Percentiles rank a stretch among this genome's conserved stretches.
phyloP scores from a whole-genome alignment of 2,888 invertebrate species.

The Thumatha senex region DNA sequence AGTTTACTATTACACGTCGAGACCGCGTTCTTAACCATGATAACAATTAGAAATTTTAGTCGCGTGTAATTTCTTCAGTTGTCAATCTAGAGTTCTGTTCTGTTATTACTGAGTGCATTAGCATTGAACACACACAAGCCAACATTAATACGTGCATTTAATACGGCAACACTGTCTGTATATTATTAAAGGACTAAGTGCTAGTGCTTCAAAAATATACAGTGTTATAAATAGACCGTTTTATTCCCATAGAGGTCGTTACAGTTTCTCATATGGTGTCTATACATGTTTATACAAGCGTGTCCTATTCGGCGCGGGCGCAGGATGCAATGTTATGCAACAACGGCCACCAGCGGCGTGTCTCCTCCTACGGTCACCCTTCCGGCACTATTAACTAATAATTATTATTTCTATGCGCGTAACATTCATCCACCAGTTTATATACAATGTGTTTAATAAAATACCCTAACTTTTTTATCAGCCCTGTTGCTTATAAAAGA shows the following conservation, averaged over 20 bases:
- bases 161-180: background rate
- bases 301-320: constrained; percentile 19
- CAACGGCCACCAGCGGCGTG: constrained; percentile 48
- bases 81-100: too few relatives aligned
- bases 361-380: constrained; percentile 47
- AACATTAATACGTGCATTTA: too few relatives aligned
- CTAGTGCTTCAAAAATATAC: background rate
- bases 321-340: constrained; percentile 59
- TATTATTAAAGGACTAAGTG: background rate
- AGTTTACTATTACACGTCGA: too few relatives aligned
- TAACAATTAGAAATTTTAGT: too few relatives aligned
- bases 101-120: too few relatives aligned
- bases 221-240: background rate
- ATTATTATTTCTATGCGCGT: constrained; percentile 19
- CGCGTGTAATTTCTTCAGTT: too few relatives aligned
- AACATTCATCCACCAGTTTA: constrained; percentile 5
- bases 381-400: constrained; percentile 43
- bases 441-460: constrained; percentile 2
- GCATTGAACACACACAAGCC: too few relatives aligned
- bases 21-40: too few relatives aligned
- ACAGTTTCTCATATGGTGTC: background rate
- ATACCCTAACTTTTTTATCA: background rate
- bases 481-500: too few relatives aligned
- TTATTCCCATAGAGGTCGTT: background rate
- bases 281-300: constrained; percentile 26